A percentile compares a stretch with the other conserved stretches of the same genome.
phyloP scores from a whole-genome alignment of 2,113 vertebrate genomes.

The Engraulis encrasicolus region DNA sequence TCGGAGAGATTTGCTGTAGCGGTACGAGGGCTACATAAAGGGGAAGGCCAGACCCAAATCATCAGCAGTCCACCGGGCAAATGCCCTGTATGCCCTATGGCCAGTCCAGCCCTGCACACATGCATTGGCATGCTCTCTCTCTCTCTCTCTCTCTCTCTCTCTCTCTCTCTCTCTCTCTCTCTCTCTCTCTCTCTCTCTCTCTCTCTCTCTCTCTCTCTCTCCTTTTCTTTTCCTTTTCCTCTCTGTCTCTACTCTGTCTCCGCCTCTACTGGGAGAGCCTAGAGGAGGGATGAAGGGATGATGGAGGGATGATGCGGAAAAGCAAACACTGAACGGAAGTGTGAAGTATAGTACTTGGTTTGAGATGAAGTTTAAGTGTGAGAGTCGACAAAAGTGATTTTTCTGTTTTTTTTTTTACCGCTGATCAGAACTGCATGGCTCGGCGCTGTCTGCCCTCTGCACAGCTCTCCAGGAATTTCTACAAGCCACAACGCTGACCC shows the following conservation, averaged over 20 bases:
- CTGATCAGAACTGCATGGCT: background rate
- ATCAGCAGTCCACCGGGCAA: too few species aligned
- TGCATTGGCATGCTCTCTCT: too few species aligned
- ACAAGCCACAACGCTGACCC: background rate
- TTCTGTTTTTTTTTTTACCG: background rate
- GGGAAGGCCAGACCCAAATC: too few species aligned
- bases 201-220: background rate
- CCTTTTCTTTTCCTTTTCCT: background rate
- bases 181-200: background rate
- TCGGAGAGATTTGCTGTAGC: too few species aligned
- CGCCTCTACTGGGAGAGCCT: background rate
- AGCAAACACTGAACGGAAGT: too few species aligned
- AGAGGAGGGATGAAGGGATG: background rate
- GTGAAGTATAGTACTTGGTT: background rate
- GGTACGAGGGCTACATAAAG: too few species aligned
- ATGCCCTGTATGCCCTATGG: too few species aligned
- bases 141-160: background rate
- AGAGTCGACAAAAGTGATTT: background rate
- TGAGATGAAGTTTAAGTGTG: background rate
- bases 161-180: conserved; percentile 1
- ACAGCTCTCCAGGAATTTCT: background rate
- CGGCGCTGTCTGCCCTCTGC: background rate
- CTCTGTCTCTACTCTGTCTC: background rate
- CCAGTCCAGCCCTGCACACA: too few species aligned
- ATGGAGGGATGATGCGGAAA: background rate